Base-by-base conservation (phyloP, 2,888 invertebrate genomes). In the Agonopterix alstromeriana region DNA sequence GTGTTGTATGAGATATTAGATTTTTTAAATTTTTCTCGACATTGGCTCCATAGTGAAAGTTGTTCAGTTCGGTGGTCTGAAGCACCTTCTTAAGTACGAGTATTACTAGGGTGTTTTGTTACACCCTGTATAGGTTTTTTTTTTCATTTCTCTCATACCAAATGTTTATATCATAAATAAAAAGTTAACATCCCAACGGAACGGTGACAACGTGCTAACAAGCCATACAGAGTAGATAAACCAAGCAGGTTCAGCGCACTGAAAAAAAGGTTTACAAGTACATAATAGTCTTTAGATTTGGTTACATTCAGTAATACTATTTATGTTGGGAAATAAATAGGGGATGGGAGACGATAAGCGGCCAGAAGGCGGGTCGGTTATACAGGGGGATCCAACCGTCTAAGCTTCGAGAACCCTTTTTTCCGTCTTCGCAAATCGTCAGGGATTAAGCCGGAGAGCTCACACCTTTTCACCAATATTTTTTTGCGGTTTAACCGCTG, bases 361-460 rank as follows among this genome's bases (percentile, higher is more conserved):
- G 67, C 63, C 67, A 70, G 73, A 69, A 72, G 74, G 71, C 64
- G 75, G 76, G 65, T 68, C 66, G 67, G 48, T 43, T 52, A 53
- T 51, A 42, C 48, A 48, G 52, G 61, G 71, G 74, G 73, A 74
- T 71, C 73, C 58, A 64, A 65, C 63, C 69, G 58, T 69, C 70
- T 78, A 78, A 82, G 77, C 78, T 57, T 56, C 51, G 57, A 67
- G 70, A 82, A 83, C 85, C 86, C 83, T 86, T 86, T 85, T 86
- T 85, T 83, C 81, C 81, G 69, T 79, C 81, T 84, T 81, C 75
- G 75, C 80, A 85, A 87, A 87, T 87, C 82, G 84, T 81, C 80
- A 72, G 63, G 82, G 85, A 87, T 86, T 86, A 86, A 77, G 78
- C 69, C 67, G 63, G 70, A 78, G 71, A 75, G 77, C 79, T 84